These are phyloP conservation scores for pig (Sus scrofa) DNA, from an alignment of 2,113 vertebrate genomes.

Conservation along the genomic window T2T-Sscrofa CM000819.6:69661501-69662000, in stretches of 20 bases:
- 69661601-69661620: not conserved
- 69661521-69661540: not conserved
- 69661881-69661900: not conserved
- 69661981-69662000: not conserved
- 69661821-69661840: not conserved
- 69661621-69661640: slow-evolving; percentile 29
- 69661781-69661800: not conserved
- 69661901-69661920: slow-evolving; percentile 4
- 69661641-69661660: slow-evolving; percentile 44
- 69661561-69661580: not conserved
- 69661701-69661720: not conserved
- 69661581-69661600: not conserved
- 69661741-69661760: not conserved
- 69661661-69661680: not conserved
- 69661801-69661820: slow-evolving; percentile 1
- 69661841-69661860: not conserved
- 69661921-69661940: not conserved
- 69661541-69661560: slow-evolving; percentile 5
- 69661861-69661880: not conserved
- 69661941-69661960: not conserved
- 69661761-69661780: not conserved
- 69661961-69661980: not conserved
- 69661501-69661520: not conserved
- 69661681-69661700: not conserved
- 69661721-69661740: not conserved